Conservation (phyloP, 2,113 vertebrate genomes). For the Leptobrachium leishanense region DNA sequence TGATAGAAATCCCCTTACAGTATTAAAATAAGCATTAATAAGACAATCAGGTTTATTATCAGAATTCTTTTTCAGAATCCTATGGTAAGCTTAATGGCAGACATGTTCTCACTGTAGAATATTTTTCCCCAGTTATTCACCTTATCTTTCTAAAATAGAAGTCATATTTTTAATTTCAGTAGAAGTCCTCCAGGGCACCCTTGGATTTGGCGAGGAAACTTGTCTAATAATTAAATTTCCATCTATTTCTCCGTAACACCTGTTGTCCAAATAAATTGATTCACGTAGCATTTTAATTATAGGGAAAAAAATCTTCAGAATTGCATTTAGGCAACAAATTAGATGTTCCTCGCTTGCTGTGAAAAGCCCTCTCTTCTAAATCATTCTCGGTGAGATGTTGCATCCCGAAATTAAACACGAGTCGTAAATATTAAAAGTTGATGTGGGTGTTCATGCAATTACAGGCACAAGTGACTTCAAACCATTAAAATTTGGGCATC, state of each 20-base stretch:
- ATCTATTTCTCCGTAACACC: slow-evolving; percentile 34
- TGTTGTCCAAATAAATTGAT: slow-evolving; percentile 48
- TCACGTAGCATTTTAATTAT: slow-evolving; percentile 45
- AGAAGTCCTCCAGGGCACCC: background rate
- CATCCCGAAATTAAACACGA: slow-evolving; percentile 39
- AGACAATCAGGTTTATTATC: too few relatives aligned
- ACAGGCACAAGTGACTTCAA: slow-evolving; percentile 37
- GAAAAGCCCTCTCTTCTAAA: slow-evolving; percentile 37
- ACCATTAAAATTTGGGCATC: slow-evolving; percentile 28
- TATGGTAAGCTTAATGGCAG: too few relatives aligned
- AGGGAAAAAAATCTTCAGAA: slow-evolving; percentile 30
- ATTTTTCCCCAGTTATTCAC: too few relatives aligned
- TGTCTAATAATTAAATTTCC: slow-evolving; percentile 33
- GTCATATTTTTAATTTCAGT: slow-evolving; percentile 7
- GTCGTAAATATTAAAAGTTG: slow-evolving; percentile 41
- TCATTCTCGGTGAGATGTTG: slow-evolving; percentile 40
- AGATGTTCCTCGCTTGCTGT: slow-evolving; percentile 24
- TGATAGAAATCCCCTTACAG: too few relatives aligned
- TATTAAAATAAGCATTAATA: too few relatives aligned
- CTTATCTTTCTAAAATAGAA: background rate
- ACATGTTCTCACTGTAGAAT: too few relatives aligned
- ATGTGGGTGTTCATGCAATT: slow-evolving; percentile 37
- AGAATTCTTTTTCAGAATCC: too few relatives aligned
- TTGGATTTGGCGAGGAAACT: slow-evolving; percentile 12
- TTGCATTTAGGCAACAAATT: slow-evolving; percentile 43